A percentile compares a stretch with the other conserved stretches of the same genome.
Evolutionary conservation across 2,113 vertebrate species (phyloP).

Genomic region (Promerops cafer): DNA sequence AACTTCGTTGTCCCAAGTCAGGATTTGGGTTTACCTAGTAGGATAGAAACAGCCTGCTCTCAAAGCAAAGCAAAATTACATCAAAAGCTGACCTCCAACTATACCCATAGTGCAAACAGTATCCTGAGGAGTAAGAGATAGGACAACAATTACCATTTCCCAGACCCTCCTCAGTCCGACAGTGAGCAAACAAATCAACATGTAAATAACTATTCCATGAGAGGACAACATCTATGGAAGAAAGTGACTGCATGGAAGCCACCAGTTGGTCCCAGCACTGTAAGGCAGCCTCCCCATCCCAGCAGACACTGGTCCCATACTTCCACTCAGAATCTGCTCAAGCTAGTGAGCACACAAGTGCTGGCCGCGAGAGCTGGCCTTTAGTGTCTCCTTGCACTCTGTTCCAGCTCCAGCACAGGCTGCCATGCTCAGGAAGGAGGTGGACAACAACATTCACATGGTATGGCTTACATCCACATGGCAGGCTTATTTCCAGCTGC

Average conservation of each 20-base stretch:
- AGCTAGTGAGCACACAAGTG: neutral
- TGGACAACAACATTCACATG: neutral
- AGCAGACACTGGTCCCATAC: neutral
- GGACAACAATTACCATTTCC: neutral
- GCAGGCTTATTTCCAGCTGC: neutral
- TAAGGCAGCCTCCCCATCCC: neutral
- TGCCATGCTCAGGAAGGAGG: neutral
- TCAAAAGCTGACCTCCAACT: neutral
- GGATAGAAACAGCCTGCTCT: neutral
- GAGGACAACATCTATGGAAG: neutral
- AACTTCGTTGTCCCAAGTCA: neutral
- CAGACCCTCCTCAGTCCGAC: neutral
- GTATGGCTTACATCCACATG: too few relatives aligned
- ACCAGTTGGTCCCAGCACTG: neutral
- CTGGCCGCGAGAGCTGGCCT: neutral
- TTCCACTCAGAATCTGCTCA: neutral
- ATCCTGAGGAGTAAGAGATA: neutral
- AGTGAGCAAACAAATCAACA: neutral
- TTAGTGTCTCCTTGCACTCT: neutral
- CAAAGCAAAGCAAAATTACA: neutral
- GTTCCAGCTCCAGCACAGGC: neutral
- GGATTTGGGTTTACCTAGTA: neutral
- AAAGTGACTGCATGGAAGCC: neutral
- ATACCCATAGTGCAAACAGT: fast-evolving
- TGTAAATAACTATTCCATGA: neutral